phyloP scores from a whole-genome alignment of 2,797 vertebrate genomes.

The Lateolabrax maculatus region DNA sequence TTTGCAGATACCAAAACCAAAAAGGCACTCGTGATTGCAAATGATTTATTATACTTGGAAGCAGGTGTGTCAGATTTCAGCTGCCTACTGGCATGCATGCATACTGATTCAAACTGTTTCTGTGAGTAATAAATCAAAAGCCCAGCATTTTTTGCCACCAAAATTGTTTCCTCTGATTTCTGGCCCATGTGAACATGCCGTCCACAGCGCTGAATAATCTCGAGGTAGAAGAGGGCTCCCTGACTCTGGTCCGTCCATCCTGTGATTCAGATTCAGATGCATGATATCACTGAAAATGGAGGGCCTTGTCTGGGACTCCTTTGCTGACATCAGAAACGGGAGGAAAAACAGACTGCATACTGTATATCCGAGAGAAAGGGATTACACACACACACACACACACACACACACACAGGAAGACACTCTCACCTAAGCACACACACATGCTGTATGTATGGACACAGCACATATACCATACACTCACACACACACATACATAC shows the following conservation, averaged over 20 bases:
- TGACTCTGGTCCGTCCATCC: constrained; percentile 25
- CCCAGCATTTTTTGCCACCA: constrained; percentile 45
- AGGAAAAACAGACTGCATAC: constrained; percentile 25
- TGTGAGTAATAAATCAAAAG: constrained; percentile 68
- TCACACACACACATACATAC: constrained; percentile 3
- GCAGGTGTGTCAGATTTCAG: constrained; percentile 59
- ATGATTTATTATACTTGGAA: constrained; percentile 64
- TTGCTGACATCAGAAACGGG: constrained; percentile 42
- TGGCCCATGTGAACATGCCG: constrained; percentile 32
- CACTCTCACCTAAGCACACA: constrained; percentile 40
- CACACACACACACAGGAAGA: constrained; percentile 12
- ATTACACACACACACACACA: constrained; percentile 42
- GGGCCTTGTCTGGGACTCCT: constrained; percentile 62
- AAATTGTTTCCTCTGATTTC: constrained; percentile 44
- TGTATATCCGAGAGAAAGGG: constrained; percentile 14
- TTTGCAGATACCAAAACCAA: constrained; percentile 25
- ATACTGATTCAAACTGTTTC: constrained; percentile 52
- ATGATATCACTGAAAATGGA: constrained; percentile 62
- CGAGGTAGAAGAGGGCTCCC: constrained; percentile 16
- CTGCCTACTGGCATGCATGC: constrained; percentile 40
- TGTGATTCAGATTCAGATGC: constrained; percentile 52
- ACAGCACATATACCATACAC: background rate
- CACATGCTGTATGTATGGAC: background rate
- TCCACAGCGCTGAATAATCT: constrained; percentile 51
- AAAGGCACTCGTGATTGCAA: constrained; percentile 36